A percentile compares a stretch with the other conserved stretches of the same genome.
Evolutionary conservation across 2,888 invertebrate genomes (phyloP).

Genomic region (Chloromyia formosa): DNA sequence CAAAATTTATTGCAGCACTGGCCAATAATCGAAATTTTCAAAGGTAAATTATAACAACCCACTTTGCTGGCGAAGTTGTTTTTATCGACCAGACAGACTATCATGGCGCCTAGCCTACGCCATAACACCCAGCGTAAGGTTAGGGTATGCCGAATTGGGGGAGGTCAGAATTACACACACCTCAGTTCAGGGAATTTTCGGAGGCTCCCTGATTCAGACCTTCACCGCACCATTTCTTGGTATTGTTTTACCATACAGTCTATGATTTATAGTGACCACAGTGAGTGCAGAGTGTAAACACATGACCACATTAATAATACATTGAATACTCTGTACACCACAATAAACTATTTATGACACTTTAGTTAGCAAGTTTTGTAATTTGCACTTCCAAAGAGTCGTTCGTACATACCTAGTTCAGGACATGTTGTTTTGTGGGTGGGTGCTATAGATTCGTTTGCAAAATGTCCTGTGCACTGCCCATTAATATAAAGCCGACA

Average conservation of each 20-base stretch:
- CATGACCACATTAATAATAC: slow-evolving; percentile 48
- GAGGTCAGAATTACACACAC: too few species aligned
- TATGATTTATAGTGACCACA: slow-evolving; percentile 40
- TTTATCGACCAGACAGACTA: not conserved
- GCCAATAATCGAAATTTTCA: slow-evolving; percentile 36
- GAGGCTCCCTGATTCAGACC: too few species aligned
- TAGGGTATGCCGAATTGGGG: too few species aligned
- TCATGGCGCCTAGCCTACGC: not conserved
- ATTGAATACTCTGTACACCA: slow-evolving; percentile 43
- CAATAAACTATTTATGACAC: slow-evolving; percentile 44
- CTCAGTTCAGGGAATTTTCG: too few species aligned
- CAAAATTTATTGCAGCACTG: not conserved
- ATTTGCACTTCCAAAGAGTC: slow-evolving; percentile 18
- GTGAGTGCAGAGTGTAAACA: slow-evolving; percentile 45
- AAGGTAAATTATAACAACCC: slow-evolving; percentile 25
- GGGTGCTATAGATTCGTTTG: too few species aligned
- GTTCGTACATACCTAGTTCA: too few species aligned
- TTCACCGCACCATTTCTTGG: slow-evolving; percentile 15
- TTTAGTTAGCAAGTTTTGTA: slow-evolving; percentile 35
- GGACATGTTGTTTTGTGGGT: too few species aligned
- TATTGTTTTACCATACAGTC: not conserved
- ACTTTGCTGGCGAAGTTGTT: not conserved
- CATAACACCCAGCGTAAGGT: too few species aligned
- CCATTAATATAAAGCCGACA: too few species aligned
- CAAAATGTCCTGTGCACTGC: too few species aligned